Evolutionary conservation across 2,113 vertebrate genomes (phyloP), one percentile per base, ranked within the genome.

Genomic region (Stictonetta naevosa): DNA sequence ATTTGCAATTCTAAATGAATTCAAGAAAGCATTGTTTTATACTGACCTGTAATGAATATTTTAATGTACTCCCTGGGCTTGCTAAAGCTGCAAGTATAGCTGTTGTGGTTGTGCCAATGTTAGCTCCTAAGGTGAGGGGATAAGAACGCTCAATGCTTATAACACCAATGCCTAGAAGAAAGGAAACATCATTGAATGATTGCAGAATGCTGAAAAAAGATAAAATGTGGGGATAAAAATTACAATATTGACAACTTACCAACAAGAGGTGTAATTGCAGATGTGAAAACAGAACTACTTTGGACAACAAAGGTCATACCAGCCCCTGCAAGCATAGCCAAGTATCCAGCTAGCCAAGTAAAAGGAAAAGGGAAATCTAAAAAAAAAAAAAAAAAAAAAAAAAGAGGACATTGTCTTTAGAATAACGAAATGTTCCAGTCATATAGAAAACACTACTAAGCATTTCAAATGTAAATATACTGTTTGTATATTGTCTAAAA

Each of bases 261-360:
- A 16, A 99, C 99, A 36, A 99, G 98, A 3, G 99, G 99, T 13
- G 99, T 99, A 80, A 99, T 98, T 50, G 99, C 99, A 1, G 99
- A 99, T 4, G 99, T 99, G 97, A 99, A 99, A 83, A 99, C 99
- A 1, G 99, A 99, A 95, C 99, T 99, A 92, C 99, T 99, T 96
- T 99, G 99, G 7, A 99, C 99, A 1, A 99, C 97, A 11, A 99
- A 99, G 56, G 99, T 99, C 99, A 99, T 99, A 42, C 99, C 99
- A 1, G 99, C 99, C 44, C 99, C 99, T 22, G 99, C 99, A 0
- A 99, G 3, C 72, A 99, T 99, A 25, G 99, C 99, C 75, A 99
- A 94, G 95, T 99, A 99, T 33, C 99, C 99, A 1, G 99, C 99
- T 13, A 99, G 88, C 99, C 99, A 99, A 33, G 95, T 84, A 76